A percentile compares a stretch with the other conserved stretches of the same genome.
phyloP scores from a whole-genome alignment of 2,888 invertebrate species.

The Sinohyriopsis cumingii region DNA sequence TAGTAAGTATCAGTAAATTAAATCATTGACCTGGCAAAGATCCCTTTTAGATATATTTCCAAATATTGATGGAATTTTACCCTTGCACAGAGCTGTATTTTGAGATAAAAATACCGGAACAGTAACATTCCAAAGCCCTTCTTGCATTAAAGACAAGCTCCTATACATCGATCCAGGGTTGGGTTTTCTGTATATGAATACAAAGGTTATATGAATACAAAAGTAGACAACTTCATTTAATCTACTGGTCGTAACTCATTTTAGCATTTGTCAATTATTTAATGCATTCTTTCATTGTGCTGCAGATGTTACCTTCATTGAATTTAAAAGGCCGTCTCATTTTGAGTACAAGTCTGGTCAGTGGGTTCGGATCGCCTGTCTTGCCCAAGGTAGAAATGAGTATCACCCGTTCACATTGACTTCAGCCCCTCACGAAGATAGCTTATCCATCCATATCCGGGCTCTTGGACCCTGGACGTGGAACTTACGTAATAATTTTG shows the following conservation, averaged over 20 bases:
- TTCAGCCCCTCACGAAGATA: conserved; percentile 72
- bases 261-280: not conserved
- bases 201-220: not conserved
- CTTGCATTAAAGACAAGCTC: too few species aligned
- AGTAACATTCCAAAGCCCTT: too few species aligned
- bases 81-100: too few species aligned
- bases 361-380: conserved; percentile 78
- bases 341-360: conserved; percentile 80
- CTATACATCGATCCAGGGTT: too few species aligned
- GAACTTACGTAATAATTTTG: conserved; percentile 66
- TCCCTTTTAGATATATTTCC: too few species aligned
- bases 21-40: too few species aligned
- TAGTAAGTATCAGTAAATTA: too few species aligned
- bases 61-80: too few species aligned
- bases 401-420: conserved; percentile 71
- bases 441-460: conserved; percentile 66
- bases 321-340: conserved; percentile 76
- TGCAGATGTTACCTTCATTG: conserved; percentile 77
- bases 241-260: not conserved
- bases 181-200: not conserved
- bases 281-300: conserved; percentile 6
- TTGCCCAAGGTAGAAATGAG: conserved; percentile 74
- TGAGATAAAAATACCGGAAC: too few species aligned
- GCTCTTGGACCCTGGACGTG: conserved; percentile 70
- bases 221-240: not conserved